phyloP scores from a whole-genome alignment of 2,888 invertebrate genomes.

The Ichneumoninae sp. region DNA sequence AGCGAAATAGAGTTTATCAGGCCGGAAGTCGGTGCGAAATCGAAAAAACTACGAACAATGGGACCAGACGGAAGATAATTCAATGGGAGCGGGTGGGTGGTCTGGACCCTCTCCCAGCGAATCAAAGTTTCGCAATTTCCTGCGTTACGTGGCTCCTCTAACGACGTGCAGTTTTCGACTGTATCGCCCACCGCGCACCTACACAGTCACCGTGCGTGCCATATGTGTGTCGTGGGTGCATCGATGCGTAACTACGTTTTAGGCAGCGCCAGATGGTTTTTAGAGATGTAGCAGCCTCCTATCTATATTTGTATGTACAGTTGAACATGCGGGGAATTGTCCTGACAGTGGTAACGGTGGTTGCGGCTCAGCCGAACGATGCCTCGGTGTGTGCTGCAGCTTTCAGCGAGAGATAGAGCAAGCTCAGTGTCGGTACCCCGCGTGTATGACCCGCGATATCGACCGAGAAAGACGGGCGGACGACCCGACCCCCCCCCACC shows the following conservation, averaged over 20 bases:
- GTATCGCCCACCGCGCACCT: conserved; percentile 21
- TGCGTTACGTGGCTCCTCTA: conserved; percentile 65
- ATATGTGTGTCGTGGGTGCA: conserved; percentile 8
- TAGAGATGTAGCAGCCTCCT: background rate
- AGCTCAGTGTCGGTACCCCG: background rate
- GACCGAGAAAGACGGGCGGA: conserved; percentile 72
- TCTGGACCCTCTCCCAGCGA: conserved; percentile 54
- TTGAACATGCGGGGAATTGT: background rate
- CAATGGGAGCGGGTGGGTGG: conserved; percentile 28
- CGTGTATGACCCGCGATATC: conserved; percentile 72
- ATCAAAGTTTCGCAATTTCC: conserved; percentile 75
- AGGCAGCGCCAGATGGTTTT: conserved; percentile 33
- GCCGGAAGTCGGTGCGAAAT: conserved; percentile 62
- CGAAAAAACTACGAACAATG: conserved; percentile 63
- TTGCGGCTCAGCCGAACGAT: conserved; percentile 32
- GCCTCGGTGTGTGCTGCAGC: conserved; percentile 4
- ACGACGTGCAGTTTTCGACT: conserved; percentile 49
- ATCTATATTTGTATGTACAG: background rate
- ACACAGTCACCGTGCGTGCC: conserved; percentile 4
- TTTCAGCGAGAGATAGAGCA: conserved; percentile 16
- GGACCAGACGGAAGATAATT: conserved; percentile 61
- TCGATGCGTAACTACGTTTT: conserved; percentile 27
- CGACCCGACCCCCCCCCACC: conserved; percentile 17
- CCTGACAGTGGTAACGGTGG: conserved; percentile 25
- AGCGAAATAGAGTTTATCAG: conserved; percentile 56